These are phyloP conservation scores for Onthophagus sagittarius DNA, from an alignment of 2,888 invertebrate species.

Conservation along the genomic window DNA sequence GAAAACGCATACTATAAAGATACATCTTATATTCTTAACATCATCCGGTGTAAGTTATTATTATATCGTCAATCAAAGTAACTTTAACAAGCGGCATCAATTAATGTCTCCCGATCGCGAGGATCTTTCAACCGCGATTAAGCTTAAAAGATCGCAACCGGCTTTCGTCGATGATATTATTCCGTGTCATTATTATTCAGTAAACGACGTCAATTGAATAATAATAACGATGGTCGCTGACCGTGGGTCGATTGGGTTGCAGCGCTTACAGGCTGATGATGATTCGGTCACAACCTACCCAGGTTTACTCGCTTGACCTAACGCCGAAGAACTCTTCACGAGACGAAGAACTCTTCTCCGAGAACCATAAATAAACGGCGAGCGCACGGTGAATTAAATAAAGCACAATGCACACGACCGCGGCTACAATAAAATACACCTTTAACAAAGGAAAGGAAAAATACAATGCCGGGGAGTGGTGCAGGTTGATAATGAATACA, in stretches of 20 bases:
- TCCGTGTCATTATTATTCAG: neutral
- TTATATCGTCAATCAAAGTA: neutral
- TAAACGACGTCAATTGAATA: neutral
- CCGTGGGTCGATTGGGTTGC: slow-evolving; percentile 2
- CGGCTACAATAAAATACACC: slow-evolving; percentile 21
- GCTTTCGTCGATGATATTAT: neutral
- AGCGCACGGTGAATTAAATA: slow-evolving; percentile 10
- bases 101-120: neutral
- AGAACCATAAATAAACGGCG: slow-evolving; percentile 13
- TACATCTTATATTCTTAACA: too few species aligned
- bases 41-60: neutral
- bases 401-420: slow-evolving; percentile 11
- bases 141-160: neutral
- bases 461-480: slow-evolving; percentile 25
- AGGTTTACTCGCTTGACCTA: neutral
- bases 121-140: neutral
- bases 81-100: neutral
- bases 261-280: neutral
- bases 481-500: slow-evolving; percentile 1
- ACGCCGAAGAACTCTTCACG: neutral
- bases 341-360: neutral
- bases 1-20: too few species aligned
- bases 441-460: slow-evolving; percentile 25
- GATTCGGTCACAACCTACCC: neutral
- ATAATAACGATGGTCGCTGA: neutral